phyloP scores from a whole-genome alignment of 2,888 invertebrate genomes.

The Tenthredo amoena region DNA sequence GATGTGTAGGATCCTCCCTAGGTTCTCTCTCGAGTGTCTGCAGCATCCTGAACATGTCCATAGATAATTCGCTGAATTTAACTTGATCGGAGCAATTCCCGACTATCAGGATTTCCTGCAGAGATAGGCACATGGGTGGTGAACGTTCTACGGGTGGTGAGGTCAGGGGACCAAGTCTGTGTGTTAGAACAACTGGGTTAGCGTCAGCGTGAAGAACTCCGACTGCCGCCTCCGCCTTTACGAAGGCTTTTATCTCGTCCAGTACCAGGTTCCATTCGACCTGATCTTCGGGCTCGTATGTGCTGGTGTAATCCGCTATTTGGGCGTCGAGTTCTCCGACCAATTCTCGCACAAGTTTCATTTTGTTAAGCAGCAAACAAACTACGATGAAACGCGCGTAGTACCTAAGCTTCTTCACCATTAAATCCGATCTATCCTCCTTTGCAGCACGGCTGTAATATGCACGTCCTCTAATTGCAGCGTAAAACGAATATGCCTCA shows the following conservation, averaged over 20 bases:
- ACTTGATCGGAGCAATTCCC: constrained; percentile 97
- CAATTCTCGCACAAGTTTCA: constrained; percentile 95
- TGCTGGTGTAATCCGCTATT: constrained; percentile 96
- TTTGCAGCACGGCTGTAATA: constrained; percentile 96
- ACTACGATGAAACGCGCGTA: constrained; percentile 98
- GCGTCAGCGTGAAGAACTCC: constrained; percentile 93
- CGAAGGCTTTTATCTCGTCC: constrained; percentile 96
- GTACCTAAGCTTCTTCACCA: constrained; percentile 97
- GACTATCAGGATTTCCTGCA: constrained; percentile 96
- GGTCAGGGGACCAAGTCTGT: constrained; percentile 91
- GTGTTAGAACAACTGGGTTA: constrained; percentile 90
- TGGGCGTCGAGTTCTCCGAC: constrained; percentile 95
- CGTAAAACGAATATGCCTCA: constrained; percentile 98
- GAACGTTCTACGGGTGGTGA: constrained; percentile 94
- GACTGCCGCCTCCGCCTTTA: constrained; percentile 94
- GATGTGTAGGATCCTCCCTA: constrained; percentile 88
- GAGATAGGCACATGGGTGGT: constrained; percentile 90
- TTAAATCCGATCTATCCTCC: constrained; percentile 96
- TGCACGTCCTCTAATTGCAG: constrained; percentile 94
- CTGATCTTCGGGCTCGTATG: constrained; percentile 96
- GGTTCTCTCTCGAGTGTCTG: constrained; percentile 97
- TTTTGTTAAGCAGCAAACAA: constrained; percentile 94
- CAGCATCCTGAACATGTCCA: constrained; percentile 99
- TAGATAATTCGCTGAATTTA: constrained; percentile 96
- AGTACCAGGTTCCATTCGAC: constrained; percentile 97